These are phyloP conservation scores for Gallinago paraguaiae DNA, from an alignment of 2,113 vertebrate species.

Conservation along the genomic window DNA sequence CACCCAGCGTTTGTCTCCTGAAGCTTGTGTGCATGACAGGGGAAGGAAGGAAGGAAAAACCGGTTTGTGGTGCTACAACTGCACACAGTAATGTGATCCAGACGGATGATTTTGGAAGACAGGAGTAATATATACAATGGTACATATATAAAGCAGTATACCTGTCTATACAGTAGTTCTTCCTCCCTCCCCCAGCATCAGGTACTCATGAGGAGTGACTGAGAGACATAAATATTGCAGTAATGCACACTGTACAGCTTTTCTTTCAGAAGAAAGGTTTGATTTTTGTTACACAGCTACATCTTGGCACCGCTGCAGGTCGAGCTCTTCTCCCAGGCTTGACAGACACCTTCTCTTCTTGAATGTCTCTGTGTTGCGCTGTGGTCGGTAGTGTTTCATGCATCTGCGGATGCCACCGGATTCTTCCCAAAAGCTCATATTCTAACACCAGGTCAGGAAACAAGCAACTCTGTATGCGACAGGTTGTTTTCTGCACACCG, in stretches of 20 bases:
- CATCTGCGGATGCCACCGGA: background rate
- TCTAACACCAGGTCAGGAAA: conserved; percentile 1
- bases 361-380: background rate
- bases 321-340: background rate
- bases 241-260: background rate
- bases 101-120: background rate
- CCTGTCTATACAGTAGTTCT: background rate
- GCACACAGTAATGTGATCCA: background rate
- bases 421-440: background rate
- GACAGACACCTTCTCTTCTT: background rate
- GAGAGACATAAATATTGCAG: conserved; percentile 5
- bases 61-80: background rate
- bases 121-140: background rate
- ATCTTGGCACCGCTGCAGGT: background rate
- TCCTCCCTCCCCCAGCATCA: background rate
- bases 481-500: background rate
- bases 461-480: fast-evolving
- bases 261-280: conserved; percentile 19
- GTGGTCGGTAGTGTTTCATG: background rate
- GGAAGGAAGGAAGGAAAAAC: background rate
- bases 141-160: background rate
- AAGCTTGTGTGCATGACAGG: background rate
- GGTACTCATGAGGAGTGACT: background rate
- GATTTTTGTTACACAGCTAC: background rate
- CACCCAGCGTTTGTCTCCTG: background rate